Evolutionary conservation across 35 echinoderm and acorn worm genomes (phyloP), one percentile per base, ranked within the genome.

Genomic region (Heliocidaris tuberculata): DNA sequence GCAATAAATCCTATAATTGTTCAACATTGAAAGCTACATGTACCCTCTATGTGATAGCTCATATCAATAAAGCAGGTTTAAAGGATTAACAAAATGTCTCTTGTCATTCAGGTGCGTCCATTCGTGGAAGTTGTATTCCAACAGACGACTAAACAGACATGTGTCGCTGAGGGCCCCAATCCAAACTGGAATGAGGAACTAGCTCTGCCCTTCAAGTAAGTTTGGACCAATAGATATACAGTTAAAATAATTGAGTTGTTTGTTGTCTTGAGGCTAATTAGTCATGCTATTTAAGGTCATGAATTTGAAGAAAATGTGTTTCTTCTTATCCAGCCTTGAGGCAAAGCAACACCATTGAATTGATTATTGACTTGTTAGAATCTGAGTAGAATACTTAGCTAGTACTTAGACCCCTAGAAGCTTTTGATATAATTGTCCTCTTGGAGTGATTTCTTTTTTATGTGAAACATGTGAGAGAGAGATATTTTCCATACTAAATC

Each of bases 121-220:
- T 99, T 99, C 95, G 96, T 99, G 32, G 98, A 99, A 56, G 95
- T 97, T 9, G 94, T 97, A 17, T 99, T 99, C 50, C 98, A 99
- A 93, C 95, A 96, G 56, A 95, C 92, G 13, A 96, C 94, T 50
- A 97, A 96, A 60, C 96, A 99, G 85, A 97, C 98, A 24, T 96
- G 96, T 92, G 95, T 97, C 15, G 95, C 98, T 13, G 98, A 99
- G 88, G 98, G 98, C 61, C 93, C 97, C 30, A 99, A 96, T 95
- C 98, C 98, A 65, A 99, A 99, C 94, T 99, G 96, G 95, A 99
- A 97, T 85, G 98, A 99, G 86, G 98, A 99, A 85, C 52, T 99
- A 30, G 92, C 93, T 13, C 88, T 99, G 31, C 97, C 97, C 52
- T 99, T 99, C 94, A 96, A 95, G 98, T 99, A 95, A 95, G 95